phyloP scores from a whole-genome alignment of 2,797 vertebrate species.

The Eupleurogrammus muticus region DNA sequence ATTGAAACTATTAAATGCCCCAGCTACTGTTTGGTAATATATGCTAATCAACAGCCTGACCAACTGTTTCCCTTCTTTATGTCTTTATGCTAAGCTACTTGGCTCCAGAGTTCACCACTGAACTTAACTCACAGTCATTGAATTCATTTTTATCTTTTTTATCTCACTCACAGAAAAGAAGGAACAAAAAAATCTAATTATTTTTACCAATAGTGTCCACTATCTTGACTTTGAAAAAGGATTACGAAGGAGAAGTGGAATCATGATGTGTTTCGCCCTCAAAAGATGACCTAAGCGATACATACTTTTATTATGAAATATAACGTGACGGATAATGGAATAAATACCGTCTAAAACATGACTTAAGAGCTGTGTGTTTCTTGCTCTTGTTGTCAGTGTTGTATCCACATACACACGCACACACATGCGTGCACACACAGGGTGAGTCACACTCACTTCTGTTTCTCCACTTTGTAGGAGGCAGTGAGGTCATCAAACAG shows the following conservation, averaged over 20 bases:
- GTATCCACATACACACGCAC: slow-evolving; percentile 47
- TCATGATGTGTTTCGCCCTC: slow-evolving; percentile 25
- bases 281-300: slow-evolving; percentile 55
- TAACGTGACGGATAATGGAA: slow-evolving; percentile 50
- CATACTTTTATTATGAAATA: slow-evolving; percentile 47
- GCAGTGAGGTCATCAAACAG: slow-evolving; percentile 94
- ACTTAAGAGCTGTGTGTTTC: slow-evolving; percentile 44
- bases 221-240: slow-evolving; percentile 15
- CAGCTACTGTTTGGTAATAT: no score
- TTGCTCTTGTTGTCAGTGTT: slow-evolving; percentile 58
- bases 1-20: no score
- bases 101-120: not conserved
- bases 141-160: not conserved
- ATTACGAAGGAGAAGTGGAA: slow-evolving; percentile 18
- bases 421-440: slow-evolving; percentile 25
- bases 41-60: not conserved
- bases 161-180: not conserved
- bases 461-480: slow-evolving; percentile 95
- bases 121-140: not conserved
- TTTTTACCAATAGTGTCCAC: not conserved
- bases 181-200: not conserved
- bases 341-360: slow-evolving; percentile 43
- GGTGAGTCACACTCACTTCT: slow-evolving; percentile 88
- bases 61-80: not conserved
- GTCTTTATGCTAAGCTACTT: slow-evolving; percentile 4